A percentile compares a stretch with the other conserved stretches of the same genome.
phyloP scores from a whole-genome alignment of 1,140 invertebrate species.

The Philopotamus ludificatus region DNA sequence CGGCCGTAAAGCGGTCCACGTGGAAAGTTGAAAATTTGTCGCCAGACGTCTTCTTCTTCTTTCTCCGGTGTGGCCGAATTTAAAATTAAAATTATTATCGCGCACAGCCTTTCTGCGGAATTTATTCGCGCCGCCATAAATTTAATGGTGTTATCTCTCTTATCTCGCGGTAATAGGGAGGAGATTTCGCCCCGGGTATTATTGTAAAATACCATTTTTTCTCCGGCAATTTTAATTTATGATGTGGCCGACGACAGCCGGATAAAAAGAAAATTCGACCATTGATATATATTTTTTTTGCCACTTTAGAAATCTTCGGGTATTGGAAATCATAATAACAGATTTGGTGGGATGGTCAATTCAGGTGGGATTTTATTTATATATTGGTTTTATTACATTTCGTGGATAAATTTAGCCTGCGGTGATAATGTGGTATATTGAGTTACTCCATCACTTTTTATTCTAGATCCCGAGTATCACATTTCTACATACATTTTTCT shows the following conservation, averaged over 20 bases:
- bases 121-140: conserved; percentile 22
- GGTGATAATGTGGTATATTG: too few species aligned
- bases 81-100: conserved; percentile 20
- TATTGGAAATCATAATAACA: too few species aligned
- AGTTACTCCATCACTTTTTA: too few species aligned
- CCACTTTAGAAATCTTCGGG: too few species aligned
- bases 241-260: not conserved
- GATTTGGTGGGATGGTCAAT: too few species aligned
- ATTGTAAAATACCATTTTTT: not conserved
- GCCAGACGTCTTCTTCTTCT: not conserved
- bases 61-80: not conserved
- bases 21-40: not conserved
- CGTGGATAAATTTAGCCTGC: too few species aligned
- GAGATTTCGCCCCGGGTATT: not conserved
- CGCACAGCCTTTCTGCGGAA: conserved; percentile 11
- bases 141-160: conserved; percentile 26
- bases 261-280: too few species aligned
- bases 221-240: not conserved
- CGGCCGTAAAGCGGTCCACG: not conserved
- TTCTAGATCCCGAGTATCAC: too few species aligned
- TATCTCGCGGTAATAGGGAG: conserved; percentile 21
- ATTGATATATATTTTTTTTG: too few species aligned
- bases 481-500: too few species aligned
- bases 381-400: too few species aligned
- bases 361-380: too few species aligned